These are phyloP conservation scores for Loripinus fragilis DNA, from an alignment of 2,888 invertebrate species.

Conservation along the genomic window DNA sequence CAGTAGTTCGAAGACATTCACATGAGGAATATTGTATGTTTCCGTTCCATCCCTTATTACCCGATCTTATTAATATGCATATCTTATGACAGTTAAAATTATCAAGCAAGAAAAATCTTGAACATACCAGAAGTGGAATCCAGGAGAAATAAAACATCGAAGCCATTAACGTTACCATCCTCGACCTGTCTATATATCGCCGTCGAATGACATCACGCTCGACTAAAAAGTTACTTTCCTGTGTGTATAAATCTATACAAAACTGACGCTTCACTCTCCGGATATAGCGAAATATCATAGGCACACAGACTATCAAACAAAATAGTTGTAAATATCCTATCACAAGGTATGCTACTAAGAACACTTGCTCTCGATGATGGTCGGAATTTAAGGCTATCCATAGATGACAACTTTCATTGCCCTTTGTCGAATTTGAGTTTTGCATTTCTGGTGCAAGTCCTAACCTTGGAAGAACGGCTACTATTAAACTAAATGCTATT, in stretches of 20 bases:
- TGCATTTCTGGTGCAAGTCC: neutral
- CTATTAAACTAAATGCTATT: conserved; percentile 8
- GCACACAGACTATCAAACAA: conserved; percentile 19
- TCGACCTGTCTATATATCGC: conserved; percentile 1
- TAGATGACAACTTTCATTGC: neutral
- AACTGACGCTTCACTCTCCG: conserved; percentile 20
- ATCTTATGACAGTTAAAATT: too few relatives aligned
- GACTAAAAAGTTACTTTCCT: conserved; percentile 22
- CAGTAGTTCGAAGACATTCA: too few relatives aligned
- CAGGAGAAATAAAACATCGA: conserved; percentile 31
- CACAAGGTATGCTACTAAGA: neutral
- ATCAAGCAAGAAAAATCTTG: too few relatives aligned
- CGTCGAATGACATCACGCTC: conserved; percentile 18
- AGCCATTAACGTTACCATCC: conserved; percentile 15
- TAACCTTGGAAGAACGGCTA: neutral
- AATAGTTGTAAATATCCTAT: conserved; percentile 15
- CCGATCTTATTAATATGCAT: too few relatives aligned
- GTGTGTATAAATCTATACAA: conserved; percentile 13
- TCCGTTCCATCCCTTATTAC: too few relatives aligned
- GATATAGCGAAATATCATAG: conserved; percentile 16
- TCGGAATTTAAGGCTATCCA: neutral
- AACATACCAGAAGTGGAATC: conserved; percentile 30
- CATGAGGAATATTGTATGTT: too few relatives aligned
- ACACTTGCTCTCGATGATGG: neutral
- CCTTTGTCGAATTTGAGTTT: neutral